A percentile compares a stretch with the other conserved stretches of the same genome.
These are phyloP conservation scores for Rhodophaea formosa DNA, from an alignment of 2,888 invertebrate genomes.

Conservation along the genomic window DNA sequence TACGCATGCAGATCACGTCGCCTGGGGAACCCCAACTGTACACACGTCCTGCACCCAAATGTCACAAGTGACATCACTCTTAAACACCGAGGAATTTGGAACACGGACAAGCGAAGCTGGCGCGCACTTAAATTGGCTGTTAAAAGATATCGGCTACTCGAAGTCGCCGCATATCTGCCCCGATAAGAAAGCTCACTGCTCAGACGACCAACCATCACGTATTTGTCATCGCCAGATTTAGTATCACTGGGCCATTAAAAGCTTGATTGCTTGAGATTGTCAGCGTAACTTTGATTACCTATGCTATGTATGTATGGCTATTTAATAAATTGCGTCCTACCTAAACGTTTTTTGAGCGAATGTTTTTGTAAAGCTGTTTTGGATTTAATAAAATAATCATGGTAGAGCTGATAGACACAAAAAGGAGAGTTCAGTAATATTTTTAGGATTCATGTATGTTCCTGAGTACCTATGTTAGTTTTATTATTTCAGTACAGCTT, in stretches of 20 bases:
- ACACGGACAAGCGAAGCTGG: slow-evolving; percentile 35
- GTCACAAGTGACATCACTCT: slow-evolving; percentile 57
- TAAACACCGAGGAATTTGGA: slow-evolving; percentile 43
- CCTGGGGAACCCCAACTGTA: slow-evolving; percentile 58
- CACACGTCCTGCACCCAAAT: slow-evolving; percentile 58
- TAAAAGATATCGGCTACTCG: slow-evolving; percentile 25
- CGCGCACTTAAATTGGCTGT: slow-evolving; percentile 38
- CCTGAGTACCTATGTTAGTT: too few species aligned
- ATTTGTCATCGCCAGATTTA: slow-evolving; percentile 14
- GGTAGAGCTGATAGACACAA: too few species aligned
- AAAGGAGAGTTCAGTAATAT: too few species aligned
- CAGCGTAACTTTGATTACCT: slow-evolving; percentile 21
- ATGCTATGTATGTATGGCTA: neutral
- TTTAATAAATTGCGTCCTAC: neutral
- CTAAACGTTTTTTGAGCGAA: too few species aligned
- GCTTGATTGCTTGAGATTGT: slow-evolving; percentile 22
- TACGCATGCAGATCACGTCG: slow-evolving; percentile 57
- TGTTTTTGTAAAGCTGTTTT: too few species aligned
- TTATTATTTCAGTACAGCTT: too few species aligned
- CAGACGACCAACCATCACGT: neutral
- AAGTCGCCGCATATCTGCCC: slow-evolving; percentile 14
- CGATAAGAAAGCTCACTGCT: slow-evolving; percentile 17
- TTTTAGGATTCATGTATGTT: too few species aligned
- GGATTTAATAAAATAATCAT: too few species aligned
- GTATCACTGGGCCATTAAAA: slow-evolving; percentile 15